Evolutionary conservation across 2,113 vertebrate species (phyloP).

Genomic region (Isurus oxyrinchus): DNA sequence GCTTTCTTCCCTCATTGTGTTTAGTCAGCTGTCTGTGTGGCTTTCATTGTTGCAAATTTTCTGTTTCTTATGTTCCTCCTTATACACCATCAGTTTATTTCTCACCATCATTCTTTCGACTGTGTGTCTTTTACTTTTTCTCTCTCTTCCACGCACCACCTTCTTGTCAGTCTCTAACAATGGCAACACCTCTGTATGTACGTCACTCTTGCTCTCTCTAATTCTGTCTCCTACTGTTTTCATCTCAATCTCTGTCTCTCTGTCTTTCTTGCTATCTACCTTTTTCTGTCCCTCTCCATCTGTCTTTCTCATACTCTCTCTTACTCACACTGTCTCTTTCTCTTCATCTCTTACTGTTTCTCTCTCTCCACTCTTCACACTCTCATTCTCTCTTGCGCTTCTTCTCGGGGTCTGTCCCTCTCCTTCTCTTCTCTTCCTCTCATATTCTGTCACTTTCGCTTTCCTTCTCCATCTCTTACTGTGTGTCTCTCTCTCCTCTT

Average conservation of each 20-base stretch:
- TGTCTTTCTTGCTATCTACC: too few species aligned
- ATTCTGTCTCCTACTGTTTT: neutral
- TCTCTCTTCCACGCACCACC: neutral
- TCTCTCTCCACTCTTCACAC: neutral
- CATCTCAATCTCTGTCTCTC: neutral
- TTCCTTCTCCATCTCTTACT: too few species aligned
- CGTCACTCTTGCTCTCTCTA: neutral
- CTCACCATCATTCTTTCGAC: neutral
- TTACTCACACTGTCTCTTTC: neutral
- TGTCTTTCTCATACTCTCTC: neutral
- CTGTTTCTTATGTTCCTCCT: neutral
- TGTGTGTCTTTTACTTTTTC: neutral
- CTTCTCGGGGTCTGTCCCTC: neutral
- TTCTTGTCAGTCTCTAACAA: neutral
- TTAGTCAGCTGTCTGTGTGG: neutral
- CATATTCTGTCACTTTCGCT: neutral
- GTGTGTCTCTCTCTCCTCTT: neutral
- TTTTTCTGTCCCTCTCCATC: neutral
- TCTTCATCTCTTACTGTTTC: neutral
- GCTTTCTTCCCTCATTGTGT: neutral
- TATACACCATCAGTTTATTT: neutral
- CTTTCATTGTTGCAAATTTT: neutral
- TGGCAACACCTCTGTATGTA: neutral
- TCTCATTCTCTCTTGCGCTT: neutral
- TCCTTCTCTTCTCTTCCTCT: neutral